Conservation (phyloP, 2,888 invertebrate genomes). For the Mythimna loreyi region DNA sequence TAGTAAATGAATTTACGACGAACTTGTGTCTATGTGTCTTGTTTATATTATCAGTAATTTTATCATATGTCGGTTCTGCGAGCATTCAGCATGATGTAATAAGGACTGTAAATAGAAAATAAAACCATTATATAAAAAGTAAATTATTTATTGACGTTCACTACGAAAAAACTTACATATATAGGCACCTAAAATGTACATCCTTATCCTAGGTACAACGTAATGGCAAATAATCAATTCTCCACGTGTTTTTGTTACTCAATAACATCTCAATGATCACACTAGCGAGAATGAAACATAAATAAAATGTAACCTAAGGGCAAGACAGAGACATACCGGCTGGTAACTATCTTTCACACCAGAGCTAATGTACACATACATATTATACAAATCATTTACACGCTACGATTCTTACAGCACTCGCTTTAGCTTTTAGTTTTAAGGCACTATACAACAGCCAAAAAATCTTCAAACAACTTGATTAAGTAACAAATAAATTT, state of each 20-base stretch:
- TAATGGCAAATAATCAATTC: conserved; percentile 88
- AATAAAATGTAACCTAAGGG: conserved; percentile 85
- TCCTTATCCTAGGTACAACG: conserved; percentile 88
- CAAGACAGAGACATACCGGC: conserved; percentile 77
- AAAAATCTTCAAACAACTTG: conserved; percentile 31
- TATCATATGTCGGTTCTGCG: neutral
- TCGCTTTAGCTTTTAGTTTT: conserved; percentile 29
- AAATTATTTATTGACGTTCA: conserved; percentile 84
- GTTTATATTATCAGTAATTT: conserved; percentile 18
- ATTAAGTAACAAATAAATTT: conserved; percentile 43
- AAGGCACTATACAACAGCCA: conserved; percentile 28
- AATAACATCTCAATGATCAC: conserved; percentile 74
- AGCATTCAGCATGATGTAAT: neutral
- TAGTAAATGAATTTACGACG: neutral
- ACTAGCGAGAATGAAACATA: conserved; percentile 81
- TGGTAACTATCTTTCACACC: conserved; percentile 83
- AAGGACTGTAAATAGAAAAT: conserved; percentile 26
- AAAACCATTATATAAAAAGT: conserved; percentile 61
- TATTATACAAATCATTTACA: conserved; percentile 53
- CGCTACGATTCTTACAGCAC: conserved; percentile 54
- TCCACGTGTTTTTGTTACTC: conserved; percentile 79
- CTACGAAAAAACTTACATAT: conserved; percentile 87
- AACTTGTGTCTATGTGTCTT: neutral
- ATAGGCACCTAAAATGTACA: conserved; percentile 90
- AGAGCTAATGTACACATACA: conserved; percentile 52